phyloP scores from a whole-genome alignment of 2,888 invertebrate species.

The Agrilus biguttatus region DNA sequence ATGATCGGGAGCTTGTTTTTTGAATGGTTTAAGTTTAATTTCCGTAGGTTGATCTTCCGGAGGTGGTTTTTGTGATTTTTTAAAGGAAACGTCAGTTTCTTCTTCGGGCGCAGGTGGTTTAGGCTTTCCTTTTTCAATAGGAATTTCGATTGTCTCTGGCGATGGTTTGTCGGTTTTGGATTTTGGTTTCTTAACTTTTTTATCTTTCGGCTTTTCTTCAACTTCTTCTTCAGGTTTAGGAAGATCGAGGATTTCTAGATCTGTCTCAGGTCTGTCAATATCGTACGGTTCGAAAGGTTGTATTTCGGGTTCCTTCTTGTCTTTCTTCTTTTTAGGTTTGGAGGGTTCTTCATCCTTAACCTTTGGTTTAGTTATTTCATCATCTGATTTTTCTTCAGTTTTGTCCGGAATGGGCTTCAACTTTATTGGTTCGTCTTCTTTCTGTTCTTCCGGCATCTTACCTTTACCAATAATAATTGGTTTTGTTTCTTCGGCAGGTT shows the following conservation, averaged over 20 bases:
- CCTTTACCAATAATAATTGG: constrained; percentile 33
- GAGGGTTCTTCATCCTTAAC: constrained; percentile 15
- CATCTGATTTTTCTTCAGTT: constrained; percentile 20
- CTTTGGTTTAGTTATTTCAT: constrained; percentile 7
- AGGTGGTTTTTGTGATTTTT: constrained; percentile 13
- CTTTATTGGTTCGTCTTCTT: constrained; percentile 20
- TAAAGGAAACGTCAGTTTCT: constrained; percentile 25
- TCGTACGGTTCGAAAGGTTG: constrained; percentile 27
- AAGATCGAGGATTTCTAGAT: constrained; percentile 22
- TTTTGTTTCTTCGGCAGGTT: constrained; percentile 19
- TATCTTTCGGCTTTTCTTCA: constrained; percentile 12
- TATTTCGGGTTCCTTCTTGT: constrained; percentile 24
- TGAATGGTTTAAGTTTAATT: constrained; percentile 11
- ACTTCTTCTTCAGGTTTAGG: constrained; percentile 23
- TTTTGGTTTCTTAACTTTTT: constrained; percentile 15
- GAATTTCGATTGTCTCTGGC: constrained; percentile 19
- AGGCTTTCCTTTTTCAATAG: constrained; percentile 25
- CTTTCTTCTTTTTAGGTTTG: constrained; percentile 10
- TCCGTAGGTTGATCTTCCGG: constrained; percentile 17
- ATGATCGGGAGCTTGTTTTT: constrained; percentile 1
- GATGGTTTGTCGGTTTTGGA: constrained; percentile 11
- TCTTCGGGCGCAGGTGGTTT: constrained; percentile 28
- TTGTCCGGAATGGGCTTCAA: constrained; percentile 29
- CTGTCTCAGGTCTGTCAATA: constrained; percentile 25
- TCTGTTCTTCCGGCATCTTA: constrained; percentile 24